These are phyloP conservation scores for Pygocentrus nattereri DNA, from an alignment of 2,797 vertebrate species.

Conservation along the genomic window DNA sequence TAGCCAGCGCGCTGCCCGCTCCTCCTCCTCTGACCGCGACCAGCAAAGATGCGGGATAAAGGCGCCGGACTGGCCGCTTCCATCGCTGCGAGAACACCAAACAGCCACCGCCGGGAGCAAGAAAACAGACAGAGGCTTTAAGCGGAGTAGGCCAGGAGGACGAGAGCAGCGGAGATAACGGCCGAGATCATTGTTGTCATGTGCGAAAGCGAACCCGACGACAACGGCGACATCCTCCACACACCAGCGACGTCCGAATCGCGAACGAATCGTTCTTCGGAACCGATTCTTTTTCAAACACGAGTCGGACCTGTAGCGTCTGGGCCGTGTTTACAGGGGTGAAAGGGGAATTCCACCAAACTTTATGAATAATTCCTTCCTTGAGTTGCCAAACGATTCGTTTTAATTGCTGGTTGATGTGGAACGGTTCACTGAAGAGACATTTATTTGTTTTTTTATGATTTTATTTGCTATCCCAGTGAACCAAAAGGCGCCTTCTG, in stretches of 20 bases:
- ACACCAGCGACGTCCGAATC: conserved; percentile 16
- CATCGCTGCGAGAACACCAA: conserved; percentile 37
- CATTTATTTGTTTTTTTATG: no score
- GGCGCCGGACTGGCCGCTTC: conserved; percentile 38
- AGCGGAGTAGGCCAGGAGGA: conserved; percentile 4
- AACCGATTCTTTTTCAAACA: not conserved
- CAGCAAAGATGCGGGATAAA: conserved; percentile 63
- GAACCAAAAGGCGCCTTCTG: no score
- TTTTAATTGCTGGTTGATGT: no score
- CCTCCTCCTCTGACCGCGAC: conserved; percentile 59
- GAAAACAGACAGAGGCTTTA: not conserved
- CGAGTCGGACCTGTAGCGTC: no score
- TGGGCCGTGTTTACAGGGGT: no score
- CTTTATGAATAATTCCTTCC: no score
- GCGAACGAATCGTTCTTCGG: not conserved
- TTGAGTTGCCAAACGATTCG: no score
- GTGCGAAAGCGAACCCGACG: conserved; percentile 51
- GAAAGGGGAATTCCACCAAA: no score
- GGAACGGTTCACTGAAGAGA: no score
- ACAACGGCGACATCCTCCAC: conserved; percentile 37
- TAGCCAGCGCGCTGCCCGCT: conserved; percentile 67
- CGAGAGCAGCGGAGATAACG: conserved; percentile 34
- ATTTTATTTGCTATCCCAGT: no score
- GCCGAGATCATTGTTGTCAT: conserved; percentile 63
- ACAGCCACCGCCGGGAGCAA: not conserved